These are phyloP conservation scores for Cryptoleucopteryx plumbea DNA, from an alignment of 2,113 vertebrate genomes.

Conservation along the genomic window DNA sequence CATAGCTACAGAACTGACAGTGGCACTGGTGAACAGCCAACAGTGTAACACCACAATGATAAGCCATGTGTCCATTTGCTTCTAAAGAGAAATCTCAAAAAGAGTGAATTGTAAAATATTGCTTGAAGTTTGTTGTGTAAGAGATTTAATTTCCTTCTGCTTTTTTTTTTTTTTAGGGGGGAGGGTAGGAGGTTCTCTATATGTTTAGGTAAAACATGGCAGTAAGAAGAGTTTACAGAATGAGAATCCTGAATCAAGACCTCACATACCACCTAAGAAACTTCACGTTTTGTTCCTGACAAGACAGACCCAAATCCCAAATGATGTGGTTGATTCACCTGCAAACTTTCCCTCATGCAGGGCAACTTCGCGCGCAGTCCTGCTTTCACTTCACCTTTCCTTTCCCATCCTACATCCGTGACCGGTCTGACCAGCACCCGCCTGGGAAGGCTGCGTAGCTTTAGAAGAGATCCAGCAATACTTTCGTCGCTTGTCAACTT, in stretches of 20 bases:
- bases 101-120: not conserved
- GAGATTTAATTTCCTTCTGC: not conserved
- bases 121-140: not conserved
- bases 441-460: not conserved
- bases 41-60: accelerated
- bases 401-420: not conserved
- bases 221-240: not conserved
- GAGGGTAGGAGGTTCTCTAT: not conserved
- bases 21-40: not conserved
- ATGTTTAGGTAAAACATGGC: not conserved
- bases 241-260: not conserved
- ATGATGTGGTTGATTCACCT: not conserved
- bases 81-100: not conserved
- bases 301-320: not conserved
- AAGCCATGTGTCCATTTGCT: not conserved
- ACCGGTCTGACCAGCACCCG: not conserved
- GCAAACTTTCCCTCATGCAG: not conserved
- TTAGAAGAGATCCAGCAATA: not conserved
- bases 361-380: accelerated
- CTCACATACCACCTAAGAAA: not conserved
- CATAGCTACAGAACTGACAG: not conserved
- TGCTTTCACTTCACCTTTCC: not conserved
- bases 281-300: not conserved
- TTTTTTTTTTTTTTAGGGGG: not conserved
- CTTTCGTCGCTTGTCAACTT: not conserved